Evolutionary conservation across 1,140 invertebrate species (phyloP).

Genomic region (Diachasma alloeum): DNA sequence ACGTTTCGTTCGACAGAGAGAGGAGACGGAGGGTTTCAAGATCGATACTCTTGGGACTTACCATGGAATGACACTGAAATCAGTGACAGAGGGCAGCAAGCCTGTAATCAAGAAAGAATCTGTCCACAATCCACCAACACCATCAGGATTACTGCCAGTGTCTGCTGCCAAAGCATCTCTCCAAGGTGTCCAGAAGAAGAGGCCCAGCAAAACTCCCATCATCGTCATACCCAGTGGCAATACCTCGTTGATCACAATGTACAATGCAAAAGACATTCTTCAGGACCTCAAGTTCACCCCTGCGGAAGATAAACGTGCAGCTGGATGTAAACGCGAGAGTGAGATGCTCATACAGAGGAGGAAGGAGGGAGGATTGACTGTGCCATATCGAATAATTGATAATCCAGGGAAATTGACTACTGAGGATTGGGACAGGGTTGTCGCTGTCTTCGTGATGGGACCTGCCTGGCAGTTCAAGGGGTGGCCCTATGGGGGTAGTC

Average conservation of each 20-base stretch:
- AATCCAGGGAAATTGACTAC: slow-evolving; percentile 90
- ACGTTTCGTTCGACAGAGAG: slow-evolving; percentile 88
- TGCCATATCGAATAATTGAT: slow-evolving; percentile 95
- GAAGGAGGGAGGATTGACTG: slow-evolving; percentile 75
- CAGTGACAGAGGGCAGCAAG: slow-evolving; percentile 90
- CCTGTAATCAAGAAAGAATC: slow-evolving; percentile 66
- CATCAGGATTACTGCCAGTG: slow-evolving; percentile 61
- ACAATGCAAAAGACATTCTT: slow-evolving; percentile 96
- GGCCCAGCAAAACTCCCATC: slow-evolving; percentile 94
- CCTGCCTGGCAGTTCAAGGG: slow-evolving; percentile 99
- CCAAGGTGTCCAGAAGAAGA: slow-evolving; percentile 70
- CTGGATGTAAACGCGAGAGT: slow-evolving; percentile 87
- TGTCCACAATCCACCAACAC: slow-evolving; percentile 54
- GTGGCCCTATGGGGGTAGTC: slow-evolving; percentile 98
- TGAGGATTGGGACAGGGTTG: slow-evolving; percentile 98
- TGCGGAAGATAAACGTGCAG: slow-evolving; percentile 85
- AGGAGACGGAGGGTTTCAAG: slow-evolving; percentile 97
- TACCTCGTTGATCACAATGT: slow-evolving; percentile 97
- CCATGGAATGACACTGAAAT: slow-evolving; percentile 97
- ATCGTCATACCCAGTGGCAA: slow-evolving; percentile 98
- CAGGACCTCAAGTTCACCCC: slow-evolving; percentile 85
- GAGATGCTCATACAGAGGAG: slow-evolving; percentile 92
- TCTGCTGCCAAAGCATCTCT: slow-evolving; percentile 68
- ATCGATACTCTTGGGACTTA: slow-evolving; percentile 98
- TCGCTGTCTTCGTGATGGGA: slow-evolving; percentile 98